Conservation (phyloP, 2,113 vertebrate species). For the Stigmatopora argus region DNA sequence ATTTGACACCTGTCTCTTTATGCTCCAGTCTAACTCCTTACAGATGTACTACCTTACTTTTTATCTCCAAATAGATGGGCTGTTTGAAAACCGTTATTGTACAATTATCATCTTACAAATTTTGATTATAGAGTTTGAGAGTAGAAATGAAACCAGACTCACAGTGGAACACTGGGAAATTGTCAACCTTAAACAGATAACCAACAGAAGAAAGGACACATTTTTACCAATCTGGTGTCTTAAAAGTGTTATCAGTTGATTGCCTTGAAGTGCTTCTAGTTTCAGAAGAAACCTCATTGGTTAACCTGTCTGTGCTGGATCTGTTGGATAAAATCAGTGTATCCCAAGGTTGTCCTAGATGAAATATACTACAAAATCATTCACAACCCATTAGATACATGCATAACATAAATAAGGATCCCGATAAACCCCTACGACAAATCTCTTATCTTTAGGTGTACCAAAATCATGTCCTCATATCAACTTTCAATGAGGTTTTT, state of each 20-base stretch:
- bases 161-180: neutral
- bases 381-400: neutral
- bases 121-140: neutral
- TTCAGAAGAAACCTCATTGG: too few species aligned
- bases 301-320: too few species aligned
- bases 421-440: neutral
- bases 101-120: neutral
- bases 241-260: too few species aligned
- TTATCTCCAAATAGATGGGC: neutral
- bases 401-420: neutral
- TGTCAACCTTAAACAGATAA: too few species aligned
- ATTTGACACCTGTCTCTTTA: constrained; percentile 15
- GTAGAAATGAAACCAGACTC: neutral
- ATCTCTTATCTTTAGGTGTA: neutral
- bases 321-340: too few species aligned
- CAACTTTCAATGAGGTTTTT: neutral
- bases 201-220: too few species aligned
- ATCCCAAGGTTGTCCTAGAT: neutral
- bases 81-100: neutral
- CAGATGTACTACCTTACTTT: neutral
- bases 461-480: neutral
- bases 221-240: too few species aligned
- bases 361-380: neutral
- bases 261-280: too few species aligned
- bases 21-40: neutral